Evolutionary conservation across 2,888 invertebrate genomes (phyloP), one percentile per base, ranked within the genome.

Genomic region (Ligdia adustata): DNA sequence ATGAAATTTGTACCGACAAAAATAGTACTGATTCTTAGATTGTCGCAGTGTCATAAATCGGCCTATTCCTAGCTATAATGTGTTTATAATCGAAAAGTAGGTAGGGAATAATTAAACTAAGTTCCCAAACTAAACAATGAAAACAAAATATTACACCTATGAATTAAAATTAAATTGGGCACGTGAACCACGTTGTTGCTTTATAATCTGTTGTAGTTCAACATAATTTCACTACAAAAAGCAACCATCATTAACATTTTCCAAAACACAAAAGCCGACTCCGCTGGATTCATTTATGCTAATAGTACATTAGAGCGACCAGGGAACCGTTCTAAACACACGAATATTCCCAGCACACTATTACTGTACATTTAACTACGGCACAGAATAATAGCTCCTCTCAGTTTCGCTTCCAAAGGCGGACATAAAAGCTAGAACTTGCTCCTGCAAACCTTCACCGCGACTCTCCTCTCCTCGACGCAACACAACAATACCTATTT

Each of bases 401-500:
- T 33, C 32, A 33, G 37, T 39, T 46, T 37, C 28, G 14, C 35
- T 15, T 28, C 32, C 41, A 41, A 47, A 42, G 32, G 42, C 42
- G 29, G 42, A 34, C 33, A 38, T 43, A 33, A 47, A 43, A 42
- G 42, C 42, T 20, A 12, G 20, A 49, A 49, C 42, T 38, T 24
- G 11, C 48, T 32, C 37, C 62, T 63, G 60, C 60, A 62, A 46
- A 44, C 57, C 35, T 31, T 27, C 29, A 56, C 57, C 52, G 53
- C 58, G 61, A 53, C 45, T 51, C 48, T 56, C 49, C 45, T n/a
- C n/a, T n/a, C n/a, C n/a, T 11, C 6, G 34, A 33, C 50, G 44
- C 41, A 59, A 57, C 42, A 41, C 14, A 44, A 41, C 33, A 20
- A 38, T 28, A 16, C 33, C 29, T 27, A 38, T 38, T 47, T 57